A percentile compares a stretch with the other conserved stretches of the same genome.
Conservation (phyloP, 2,797 vertebrate species). For the Tragelaphus eurycerus region DNA sequence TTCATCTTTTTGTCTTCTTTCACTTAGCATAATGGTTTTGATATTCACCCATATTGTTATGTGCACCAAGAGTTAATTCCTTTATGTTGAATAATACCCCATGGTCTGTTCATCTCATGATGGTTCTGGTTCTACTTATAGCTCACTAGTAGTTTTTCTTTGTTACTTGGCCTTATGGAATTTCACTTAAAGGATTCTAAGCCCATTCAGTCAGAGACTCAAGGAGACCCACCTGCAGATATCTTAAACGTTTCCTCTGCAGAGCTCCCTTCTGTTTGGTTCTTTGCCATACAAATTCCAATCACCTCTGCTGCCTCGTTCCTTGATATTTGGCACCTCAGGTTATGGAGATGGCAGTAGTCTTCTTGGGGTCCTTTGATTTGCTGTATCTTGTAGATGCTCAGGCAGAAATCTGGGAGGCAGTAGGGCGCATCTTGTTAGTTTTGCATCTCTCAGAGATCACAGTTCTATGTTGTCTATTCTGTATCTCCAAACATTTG, state of each 20-base stretch:
- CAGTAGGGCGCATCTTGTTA: not conserved
- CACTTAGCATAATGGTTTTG: not conserved
- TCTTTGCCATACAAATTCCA: not conserved
- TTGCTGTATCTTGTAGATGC: not conserved
- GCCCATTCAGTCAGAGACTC: not conserved
- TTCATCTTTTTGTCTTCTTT: not conserved
- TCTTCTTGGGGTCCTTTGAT: not conserved
- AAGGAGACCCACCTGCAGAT: not conserved
- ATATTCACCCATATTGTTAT: not conserved
- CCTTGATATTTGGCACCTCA: not conserved
- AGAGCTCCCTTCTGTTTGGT: not conserved
- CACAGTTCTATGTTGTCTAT: not conserved
- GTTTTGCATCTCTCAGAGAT: not conserved
- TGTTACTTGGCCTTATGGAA: not conserved
- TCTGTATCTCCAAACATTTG: not conserved
- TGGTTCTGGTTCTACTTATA: not conserved
- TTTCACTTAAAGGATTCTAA: not conserved
- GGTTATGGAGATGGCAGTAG: not conserved
- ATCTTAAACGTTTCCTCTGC: not conserved
- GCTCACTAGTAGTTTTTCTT: not conserved
- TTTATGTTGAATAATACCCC: not conserved
- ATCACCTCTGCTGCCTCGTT: not conserved
- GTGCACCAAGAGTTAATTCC: not conserved
- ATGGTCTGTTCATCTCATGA: not conserved
- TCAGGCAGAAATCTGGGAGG: not conserved